Conservation (phyloP, 2,797 vertebrate species). For the Myiotriccus ornatus region DNA sequence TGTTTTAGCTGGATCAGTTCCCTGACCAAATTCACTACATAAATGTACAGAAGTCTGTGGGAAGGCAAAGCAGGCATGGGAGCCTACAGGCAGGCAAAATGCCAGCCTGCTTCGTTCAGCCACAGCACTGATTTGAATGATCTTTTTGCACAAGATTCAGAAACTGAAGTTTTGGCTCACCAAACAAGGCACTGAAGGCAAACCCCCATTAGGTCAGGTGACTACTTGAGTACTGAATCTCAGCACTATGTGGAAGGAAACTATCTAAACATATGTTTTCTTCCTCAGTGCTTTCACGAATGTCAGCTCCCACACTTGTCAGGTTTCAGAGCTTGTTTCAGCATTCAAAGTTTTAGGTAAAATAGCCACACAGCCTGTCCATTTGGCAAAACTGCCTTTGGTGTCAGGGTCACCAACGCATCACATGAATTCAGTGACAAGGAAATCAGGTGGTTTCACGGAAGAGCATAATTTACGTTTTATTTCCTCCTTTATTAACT, state of each 20-base stretch:
- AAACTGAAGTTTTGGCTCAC: background rate
- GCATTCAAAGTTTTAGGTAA: background rate
- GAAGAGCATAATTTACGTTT: background rate
- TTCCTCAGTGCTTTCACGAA: background rate
- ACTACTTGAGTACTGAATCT: background rate
- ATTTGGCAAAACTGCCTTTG: background rate
- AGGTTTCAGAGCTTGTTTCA: background rate
- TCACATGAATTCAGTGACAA: background rate
- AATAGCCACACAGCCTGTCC: rapidly evolving
- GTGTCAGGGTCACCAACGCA: background rate
- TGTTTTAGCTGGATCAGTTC: background rate
- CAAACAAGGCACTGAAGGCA: background rate
- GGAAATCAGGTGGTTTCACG: background rate
- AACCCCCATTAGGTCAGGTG: background rate
- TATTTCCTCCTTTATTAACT: background rate
- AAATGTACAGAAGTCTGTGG: background rate
- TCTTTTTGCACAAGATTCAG: background rate
- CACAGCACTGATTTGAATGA: background rate
- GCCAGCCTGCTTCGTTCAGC: background rate
- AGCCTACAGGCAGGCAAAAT: background rate
- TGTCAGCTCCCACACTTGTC: background rate
- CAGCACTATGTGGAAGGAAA: background rate
- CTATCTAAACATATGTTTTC: background rate
- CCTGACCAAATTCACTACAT: background rate
- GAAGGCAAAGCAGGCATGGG: background rate